Conservation (phyloP, 2,888 invertebrate genomes). For the Monoplex corrugatus region DNA sequence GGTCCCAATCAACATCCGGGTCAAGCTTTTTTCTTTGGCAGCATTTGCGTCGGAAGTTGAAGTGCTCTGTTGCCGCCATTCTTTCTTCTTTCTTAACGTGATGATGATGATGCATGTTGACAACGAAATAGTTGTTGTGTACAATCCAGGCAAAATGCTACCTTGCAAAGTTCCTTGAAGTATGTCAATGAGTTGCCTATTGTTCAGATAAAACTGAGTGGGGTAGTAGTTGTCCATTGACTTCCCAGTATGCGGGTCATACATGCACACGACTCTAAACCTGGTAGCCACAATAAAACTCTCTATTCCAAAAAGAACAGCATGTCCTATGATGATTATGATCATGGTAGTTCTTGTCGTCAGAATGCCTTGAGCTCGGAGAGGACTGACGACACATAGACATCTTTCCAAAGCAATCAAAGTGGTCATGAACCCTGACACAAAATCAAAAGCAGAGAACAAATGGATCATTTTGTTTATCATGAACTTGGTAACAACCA, state of each 20-base stretch:
- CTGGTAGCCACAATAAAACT: not conserved
- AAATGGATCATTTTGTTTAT: slow-evolving; percentile 21
- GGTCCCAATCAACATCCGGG: slow-evolving; percentile 35
- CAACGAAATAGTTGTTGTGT: not conserved
- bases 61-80: slow-evolving; percentile 7
- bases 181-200: not conserved
- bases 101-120: not conserved
- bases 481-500: slow-evolving; percentile 18
- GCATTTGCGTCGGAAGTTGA: not conserved
- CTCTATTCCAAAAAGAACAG: not conserved
- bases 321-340: not conserved
- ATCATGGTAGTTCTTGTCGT: not conserved
- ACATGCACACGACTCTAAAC: slow-evolving; percentile 19
- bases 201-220: not conserved
- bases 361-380: not conserved
- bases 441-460: not conserved
- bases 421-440: slow-evolving; percentile 23
- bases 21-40: not conserved
- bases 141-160: slow-evolving; percentile 13
- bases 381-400: slow-evolving; percentile 9
- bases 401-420: slow-evolving; percentile 30
- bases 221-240: not conserved
- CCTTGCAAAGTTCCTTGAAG: slow-evolving; percentile 11
- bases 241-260: not conserved
- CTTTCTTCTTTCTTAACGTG: not conserved